Percentiles rank a stretch among this genome's conserved stretches.
Evolutionary conservation across 2,113 vertebrate species (phyloP).

Genomic region (Propithecus coquereli): DNA sequence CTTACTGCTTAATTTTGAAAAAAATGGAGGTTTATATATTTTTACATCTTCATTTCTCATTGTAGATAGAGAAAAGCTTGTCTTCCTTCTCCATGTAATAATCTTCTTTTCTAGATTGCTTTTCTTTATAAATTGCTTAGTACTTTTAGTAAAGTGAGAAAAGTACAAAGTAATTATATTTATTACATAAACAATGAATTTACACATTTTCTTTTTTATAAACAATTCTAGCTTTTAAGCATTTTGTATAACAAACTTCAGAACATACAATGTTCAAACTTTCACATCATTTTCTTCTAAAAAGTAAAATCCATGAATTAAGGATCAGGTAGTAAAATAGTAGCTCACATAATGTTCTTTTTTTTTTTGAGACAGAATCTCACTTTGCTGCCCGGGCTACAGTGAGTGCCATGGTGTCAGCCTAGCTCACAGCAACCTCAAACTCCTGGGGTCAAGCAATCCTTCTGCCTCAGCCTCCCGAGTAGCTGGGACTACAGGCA

Average conservation of each 20-base stretch:
- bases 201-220: not conserved
- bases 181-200: not conserved
- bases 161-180: not conserved
- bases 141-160: not conserved
- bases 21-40: not conserved
- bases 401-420: too few species aligned
- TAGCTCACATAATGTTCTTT: not conserved
- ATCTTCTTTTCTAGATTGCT: not conserved
- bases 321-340: not conserved
- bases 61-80: not conserved
- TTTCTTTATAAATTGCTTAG: not conserved
- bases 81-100: not conserved
- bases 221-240: not conserved
- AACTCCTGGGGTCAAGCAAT: too few species aligned
- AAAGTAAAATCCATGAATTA: not conserved
- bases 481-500: too few species aligned
- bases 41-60: not conserved
- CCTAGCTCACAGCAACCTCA: too few species aligned
- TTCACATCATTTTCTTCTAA: not conserved
- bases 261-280: not conserved
- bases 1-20: not conserved
- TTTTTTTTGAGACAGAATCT: too few species aligned
- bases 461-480: too few species aligned
- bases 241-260: not conserved
- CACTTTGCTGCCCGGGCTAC: too few species aligned